These are phyloP conservation scores for Diglossa brunneiventris DNA, from an alignment of 2,113 vertebrate species.

Conservation along the genomic window DNA sequence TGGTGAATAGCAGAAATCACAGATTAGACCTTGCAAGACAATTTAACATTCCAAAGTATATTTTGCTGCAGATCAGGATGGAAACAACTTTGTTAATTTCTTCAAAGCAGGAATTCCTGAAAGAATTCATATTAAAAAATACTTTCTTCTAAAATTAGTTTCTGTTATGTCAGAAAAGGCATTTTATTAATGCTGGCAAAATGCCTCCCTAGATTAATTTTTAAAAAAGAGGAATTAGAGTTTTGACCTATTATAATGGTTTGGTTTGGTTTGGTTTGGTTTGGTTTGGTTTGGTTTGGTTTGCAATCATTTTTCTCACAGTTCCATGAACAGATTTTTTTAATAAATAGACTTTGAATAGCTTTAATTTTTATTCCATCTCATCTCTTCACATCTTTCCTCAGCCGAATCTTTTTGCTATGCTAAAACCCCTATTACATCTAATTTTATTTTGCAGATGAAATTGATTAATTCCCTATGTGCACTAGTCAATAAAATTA, in stretches of 20 bases:
- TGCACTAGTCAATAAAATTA: neutral
- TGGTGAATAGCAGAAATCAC: neutral
- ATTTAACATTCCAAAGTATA: neutral
- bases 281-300: neutral
- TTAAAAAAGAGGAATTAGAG: neutral
- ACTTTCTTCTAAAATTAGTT: neutral
- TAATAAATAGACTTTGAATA: neutral
- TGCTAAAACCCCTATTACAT: neutral
- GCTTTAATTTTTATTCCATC: neutral
- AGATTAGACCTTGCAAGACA: neutral
- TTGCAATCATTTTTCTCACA: neutral
- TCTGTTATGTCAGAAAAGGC: neutral
- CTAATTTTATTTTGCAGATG: neutral
- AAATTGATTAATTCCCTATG: neutral
- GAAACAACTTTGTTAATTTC: neutral
- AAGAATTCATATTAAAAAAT: neutral
- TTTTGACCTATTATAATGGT: neutral
- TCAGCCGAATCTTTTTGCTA: neutral
- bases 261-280: neutral
- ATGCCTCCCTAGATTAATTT: neutral
- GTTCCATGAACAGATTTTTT: neutral
- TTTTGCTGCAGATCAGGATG: neutral
- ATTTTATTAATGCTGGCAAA: neutral
- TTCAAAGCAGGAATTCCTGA: neutral
- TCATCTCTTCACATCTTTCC: neutral